Conservation (phyloP, 1,140 invertebrate species). For the Helicorthomorpha holstii region DNA sequence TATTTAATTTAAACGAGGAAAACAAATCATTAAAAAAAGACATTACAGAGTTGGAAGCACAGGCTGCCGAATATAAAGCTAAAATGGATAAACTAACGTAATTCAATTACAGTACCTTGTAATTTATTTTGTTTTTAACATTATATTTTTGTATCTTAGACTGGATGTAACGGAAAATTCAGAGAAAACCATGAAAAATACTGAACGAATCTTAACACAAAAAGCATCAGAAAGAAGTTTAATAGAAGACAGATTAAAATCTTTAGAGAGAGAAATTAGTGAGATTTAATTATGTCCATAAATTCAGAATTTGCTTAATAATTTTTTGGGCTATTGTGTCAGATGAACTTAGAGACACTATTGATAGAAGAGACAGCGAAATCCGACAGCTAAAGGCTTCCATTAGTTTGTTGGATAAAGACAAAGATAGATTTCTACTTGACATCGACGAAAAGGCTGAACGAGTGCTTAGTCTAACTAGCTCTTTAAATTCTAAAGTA, state of each 20-base stretch:
- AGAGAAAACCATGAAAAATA: neutral
- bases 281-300: neutral
- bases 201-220: neutral
- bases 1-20: neutral
- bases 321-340: neutral
- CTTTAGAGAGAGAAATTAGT: neutral
- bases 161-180: neutral
- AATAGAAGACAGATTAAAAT: neutral
- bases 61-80: neutral
- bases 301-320: neutral
- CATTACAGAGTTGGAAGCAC: neutral
- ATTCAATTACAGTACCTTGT: neutral
- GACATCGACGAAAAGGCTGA: neutral
- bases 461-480: neutral
- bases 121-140: neutral
- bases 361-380: neutral
- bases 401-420: neutral
- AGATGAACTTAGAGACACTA: neutral
- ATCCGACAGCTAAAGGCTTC: neutral
- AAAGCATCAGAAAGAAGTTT: neutral
- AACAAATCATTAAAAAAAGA: neutral
- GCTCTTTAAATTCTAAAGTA: neutral
- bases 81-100: neutral
- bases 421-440: constrained; percentile 3
- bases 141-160: no score